These are phyloP conservation scores for Ectemnius lituratus DNA, from an alignment of 2,888 invertebrate species.

Conservation along the genomic window DNA sequence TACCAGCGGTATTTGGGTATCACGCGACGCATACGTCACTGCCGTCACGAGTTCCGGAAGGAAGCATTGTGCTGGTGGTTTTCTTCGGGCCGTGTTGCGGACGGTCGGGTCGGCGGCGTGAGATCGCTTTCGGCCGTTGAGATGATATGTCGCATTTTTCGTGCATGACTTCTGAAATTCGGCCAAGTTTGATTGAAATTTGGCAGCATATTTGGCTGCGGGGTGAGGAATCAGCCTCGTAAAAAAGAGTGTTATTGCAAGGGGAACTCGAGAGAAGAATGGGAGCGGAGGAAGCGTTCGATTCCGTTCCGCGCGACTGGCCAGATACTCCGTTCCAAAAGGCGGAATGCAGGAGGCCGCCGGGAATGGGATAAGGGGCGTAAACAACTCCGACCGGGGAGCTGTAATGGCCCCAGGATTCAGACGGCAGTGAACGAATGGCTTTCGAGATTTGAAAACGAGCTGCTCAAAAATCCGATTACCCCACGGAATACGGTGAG, in stretches of 20 bases:
- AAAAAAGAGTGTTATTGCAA: slow-evolving; percentile 43
- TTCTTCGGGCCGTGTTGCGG: background rate
- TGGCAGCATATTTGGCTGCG: slow-evolving; percentile 37
- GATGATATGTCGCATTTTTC: slow-evolving; percentile 36
- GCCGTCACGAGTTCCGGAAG: background rate
- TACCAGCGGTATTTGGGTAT: background rate
- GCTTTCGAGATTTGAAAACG: slow-evolving; percentile 67
- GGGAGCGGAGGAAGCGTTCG: slow-evolving; percentile 16
- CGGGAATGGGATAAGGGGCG: background rate
- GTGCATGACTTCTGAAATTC: slow-evolving; percentile 48
- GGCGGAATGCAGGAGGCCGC: background rate
- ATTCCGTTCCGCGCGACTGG: slow-evolving; percentile 24
- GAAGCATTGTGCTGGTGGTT: background rate
- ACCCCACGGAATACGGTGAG: slow-evolving; percentile 33
- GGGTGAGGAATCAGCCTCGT: slow-evolving; percentile 32
- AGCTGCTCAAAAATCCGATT: slow-evolving; percentile 71
- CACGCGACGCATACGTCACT: background rate
- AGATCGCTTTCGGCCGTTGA: slow-evolving; percentile 21
- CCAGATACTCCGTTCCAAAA: background rate
- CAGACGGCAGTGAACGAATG: slow-evolving; percentile 24
- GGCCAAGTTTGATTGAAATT: slow-evolving; percentile 59
- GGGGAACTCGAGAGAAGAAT: slow-evolving; percentile 20
- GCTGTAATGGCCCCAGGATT: background rate
- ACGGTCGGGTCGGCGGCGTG: slow-evolving; percentile 9
- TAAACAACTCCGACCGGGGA: background rate